A percentile compares a stretch with the other conserved stretches of the same genome.
phyloP scores from a whole-genome alignment of 2,797 vertebrate species.

The Cygnus olor region DNA sequence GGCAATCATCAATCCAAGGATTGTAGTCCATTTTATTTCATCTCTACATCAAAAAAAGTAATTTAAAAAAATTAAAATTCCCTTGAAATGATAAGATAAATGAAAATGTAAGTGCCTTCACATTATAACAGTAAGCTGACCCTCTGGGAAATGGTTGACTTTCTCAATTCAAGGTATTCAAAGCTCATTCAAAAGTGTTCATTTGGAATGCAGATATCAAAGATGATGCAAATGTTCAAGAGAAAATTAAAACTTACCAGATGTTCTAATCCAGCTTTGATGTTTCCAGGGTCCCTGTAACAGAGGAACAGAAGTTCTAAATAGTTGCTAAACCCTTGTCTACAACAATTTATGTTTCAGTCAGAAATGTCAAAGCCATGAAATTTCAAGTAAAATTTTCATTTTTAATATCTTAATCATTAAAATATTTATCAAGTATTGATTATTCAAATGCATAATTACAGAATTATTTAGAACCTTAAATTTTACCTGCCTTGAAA shows the following conservation, averaged over 20 bases:
- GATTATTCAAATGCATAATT: neutral
- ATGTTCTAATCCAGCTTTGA: conserved; percentile 97
- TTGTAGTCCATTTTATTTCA: conserved; percentile 82
- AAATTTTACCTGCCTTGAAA: neutral
- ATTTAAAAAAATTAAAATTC: conserved; percentile 85
- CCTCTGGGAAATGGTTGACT: conserved; percentile 86
- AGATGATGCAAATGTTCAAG: conserved; percentile 87
- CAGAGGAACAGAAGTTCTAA: conserved; percentile 91
- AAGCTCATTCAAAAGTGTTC: conserved; percentile 88
- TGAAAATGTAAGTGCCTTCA: conserved; percentile 84
- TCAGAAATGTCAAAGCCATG: conserved; percentile 24
- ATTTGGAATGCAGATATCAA: conserved; percentile 94
- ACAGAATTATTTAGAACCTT: neutral
- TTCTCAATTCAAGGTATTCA: conserved; percentile 88
- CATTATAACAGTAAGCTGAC: conserved; percentile 83
- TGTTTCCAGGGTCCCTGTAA: conserved; percentile 91
- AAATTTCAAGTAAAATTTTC: neutral
- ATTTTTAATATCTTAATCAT: conserved; percentile 20
- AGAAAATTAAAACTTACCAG: conserved; percentile 96
- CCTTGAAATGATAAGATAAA: conserved; percentile 84
- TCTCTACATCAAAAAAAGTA: conserved; percentile 85
- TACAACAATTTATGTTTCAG: conserved; percentile 67
- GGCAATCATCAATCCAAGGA: conserved; percentile 83
- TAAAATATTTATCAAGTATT: neutral
- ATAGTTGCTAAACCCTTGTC: conserved; percentile 84